A percentile compares a stretch with the other conserved stretches of the same genome.
These are phyloP conservation scores for Macropodus opercularis DNA, from an alignment of 2,797 vertebrate species.

Conservation along the genomic window DNA sequence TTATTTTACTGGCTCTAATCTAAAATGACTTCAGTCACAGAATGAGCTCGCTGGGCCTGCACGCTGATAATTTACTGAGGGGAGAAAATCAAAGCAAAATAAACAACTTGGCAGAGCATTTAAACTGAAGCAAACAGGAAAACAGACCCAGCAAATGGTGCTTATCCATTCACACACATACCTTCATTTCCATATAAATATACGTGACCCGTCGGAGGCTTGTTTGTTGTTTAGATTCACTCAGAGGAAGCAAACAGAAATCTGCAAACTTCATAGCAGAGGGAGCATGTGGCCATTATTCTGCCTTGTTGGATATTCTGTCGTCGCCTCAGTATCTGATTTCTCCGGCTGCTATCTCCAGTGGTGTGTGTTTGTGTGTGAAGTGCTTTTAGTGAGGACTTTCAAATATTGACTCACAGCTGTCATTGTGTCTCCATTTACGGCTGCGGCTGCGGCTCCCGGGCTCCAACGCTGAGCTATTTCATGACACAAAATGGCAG, in stretches of 20 bases:
- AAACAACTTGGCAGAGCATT: constrained; percentile 40
- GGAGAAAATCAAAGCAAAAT: constrained; percentile 11
- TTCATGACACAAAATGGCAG: constrained; percentile 43
- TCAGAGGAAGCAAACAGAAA: constrained; percentile 58
- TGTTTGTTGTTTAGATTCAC: constrained; percentile 57
- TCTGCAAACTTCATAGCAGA: constrained; percentile 49
- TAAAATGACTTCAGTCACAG: constrained; percentile 54
- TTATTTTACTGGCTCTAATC: constrained; percentile 59
- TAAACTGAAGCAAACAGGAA: constrained; percentile 57
- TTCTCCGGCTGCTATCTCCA: constrained; percentile 29
- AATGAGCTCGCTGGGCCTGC: constrained; percentile 38
- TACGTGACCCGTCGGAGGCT: constrained; percentile 52
- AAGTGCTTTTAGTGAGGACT: constrained; percentile 9
- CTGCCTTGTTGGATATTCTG: constrained; percentile 41
- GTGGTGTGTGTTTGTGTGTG: constrained; percentile 14
- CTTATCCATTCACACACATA: constrained; percentile 63
- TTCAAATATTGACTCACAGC: constrained; percentile 54
- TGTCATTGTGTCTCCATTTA: constrained; percentile 50
- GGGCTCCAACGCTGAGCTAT: constrained; percentile 32
- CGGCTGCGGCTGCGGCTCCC: constrained; percentile 25
- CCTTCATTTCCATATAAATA: constrained; percentile 74
- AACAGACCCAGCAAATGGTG: constrained; percentile 39
- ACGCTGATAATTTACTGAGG: constrained; percentile 44
- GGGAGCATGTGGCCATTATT: constrained; percentile 21
- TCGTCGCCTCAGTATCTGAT: constrained; percentile 48